phyloP scores from a whole-genome alignment of 2,888 invertebrate genomes.

The Leptogaster cylindrica region DNA sequence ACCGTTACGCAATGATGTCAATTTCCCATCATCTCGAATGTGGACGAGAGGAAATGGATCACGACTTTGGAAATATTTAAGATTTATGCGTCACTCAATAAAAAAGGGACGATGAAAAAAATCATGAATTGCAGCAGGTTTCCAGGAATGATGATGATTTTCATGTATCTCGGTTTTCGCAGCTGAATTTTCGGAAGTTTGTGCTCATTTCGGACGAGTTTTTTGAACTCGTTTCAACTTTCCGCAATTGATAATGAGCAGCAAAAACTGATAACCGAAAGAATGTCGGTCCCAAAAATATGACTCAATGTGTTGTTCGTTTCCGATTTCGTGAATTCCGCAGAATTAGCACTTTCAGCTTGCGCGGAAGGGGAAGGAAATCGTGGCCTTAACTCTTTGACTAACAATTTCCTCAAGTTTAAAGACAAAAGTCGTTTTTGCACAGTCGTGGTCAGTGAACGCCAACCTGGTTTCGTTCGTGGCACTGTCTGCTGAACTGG shows the following conservation, averaged over 20 bases:
- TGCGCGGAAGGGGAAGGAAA: too few relatives aligned
- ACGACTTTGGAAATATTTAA: too few relatives aligned
- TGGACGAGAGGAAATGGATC: too few relatives aligned
- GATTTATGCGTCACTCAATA: too few relatives aligned
- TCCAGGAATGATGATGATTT: too few relatives aligned
- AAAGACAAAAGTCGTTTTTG: too few relatives aligned
- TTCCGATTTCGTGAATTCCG: conserved; percentile 28
- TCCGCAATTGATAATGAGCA: conserved; percentile 2
- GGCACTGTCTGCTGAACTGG: conserved; percentile 1
- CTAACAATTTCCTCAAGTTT: conserved; percentile 10
- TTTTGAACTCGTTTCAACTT: background rate
- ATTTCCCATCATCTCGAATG: too few relatives aligned
- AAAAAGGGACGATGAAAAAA: background rate
- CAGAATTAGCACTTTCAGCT: conserved; percentile 19
- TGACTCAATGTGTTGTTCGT: conserved; percentile 11
- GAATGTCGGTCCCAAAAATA: conserved; percentile 2
- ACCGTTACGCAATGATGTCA: conserved; percentile 28
- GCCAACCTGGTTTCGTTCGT: background rate
- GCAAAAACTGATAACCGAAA: background rate
- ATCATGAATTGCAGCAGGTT: too few relatives aligned
- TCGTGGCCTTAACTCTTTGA: conserved; percentile 7
- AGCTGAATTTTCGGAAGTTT: too few relatives aligned
- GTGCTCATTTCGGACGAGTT: too few relatives aligned
- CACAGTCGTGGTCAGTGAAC: too few relatives aligned
- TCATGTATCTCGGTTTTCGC: too few relatives aligned